These are phyloP conservation scores for Drosophila sp. DNA, from an alignment of 1,140 invertebrate genomes.

Conservation along the genomic window DNA sequence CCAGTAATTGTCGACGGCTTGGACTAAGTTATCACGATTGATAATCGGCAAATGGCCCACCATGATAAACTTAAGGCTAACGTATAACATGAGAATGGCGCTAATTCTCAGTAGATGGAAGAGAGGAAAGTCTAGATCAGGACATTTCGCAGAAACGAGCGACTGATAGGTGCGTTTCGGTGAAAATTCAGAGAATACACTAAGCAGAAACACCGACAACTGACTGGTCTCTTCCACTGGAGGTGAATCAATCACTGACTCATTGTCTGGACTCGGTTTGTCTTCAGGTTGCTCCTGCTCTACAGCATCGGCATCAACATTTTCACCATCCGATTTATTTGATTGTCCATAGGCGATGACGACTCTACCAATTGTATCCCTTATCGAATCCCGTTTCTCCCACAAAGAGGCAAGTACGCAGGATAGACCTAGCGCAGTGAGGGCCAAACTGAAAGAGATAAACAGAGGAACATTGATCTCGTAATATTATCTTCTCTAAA, in stretches of 20 bases:
- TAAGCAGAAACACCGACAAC: conserved; percentile 27
- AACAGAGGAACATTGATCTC: not conserved
- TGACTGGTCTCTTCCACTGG: not conserved
- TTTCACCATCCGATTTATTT: not conserved
- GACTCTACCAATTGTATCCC: not conserved
- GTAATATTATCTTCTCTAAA: not conserved
- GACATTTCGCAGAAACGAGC: conserved; percentile 35
- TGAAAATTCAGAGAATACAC: conserved; percentile 84
- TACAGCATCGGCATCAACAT: not conserved
- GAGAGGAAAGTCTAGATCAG: conserved; percentile 56
- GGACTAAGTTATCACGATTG: conserved; percentile 86
- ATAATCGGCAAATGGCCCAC: conserved; percentile 85
- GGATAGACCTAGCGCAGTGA: conserved; percentile 10
- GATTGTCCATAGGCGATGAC: not conserved
- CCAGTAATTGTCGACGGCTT: conserved; percentile 85
- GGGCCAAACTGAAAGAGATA: conserved; percentile 20
- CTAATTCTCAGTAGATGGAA: conserved; percentile 86
- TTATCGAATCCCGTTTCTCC: conserved; percentile 47
- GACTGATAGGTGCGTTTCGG: conserved; percentile 81
- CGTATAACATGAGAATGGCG: conserved; percentile 85
- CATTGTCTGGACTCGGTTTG: not conserved
- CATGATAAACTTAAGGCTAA: conserved; percentile 87
- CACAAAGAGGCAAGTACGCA: conserved; percentile 35
- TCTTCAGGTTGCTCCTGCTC: not conserved
- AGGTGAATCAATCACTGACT: not conserved